A percentile compares a stretch with the other conserved stretches of the same genome.
phyloP scores from a whole-genome alignment of 1,140 invertebrate species.

The Magallana angulata region DNA sequence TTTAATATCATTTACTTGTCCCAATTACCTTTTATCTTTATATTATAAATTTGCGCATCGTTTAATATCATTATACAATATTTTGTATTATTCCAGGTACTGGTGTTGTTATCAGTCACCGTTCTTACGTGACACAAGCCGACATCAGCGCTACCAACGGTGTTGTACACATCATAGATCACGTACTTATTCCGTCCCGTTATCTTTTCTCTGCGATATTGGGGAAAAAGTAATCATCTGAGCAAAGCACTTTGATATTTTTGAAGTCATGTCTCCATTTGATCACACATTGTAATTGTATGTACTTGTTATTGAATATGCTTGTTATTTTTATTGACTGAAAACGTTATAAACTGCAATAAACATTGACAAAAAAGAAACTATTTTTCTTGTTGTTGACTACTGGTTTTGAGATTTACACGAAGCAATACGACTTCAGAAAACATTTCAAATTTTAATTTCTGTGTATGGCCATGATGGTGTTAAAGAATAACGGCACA shows the following conservation, averaged over 20 bases:
- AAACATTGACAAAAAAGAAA: too few relatives aligned
- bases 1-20: not conserved
- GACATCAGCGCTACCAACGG: constrained; percentile 90
- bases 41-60: too few relatives aligned
- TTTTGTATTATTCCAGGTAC: constrained; percentile 12
- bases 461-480: too few relatives aligned
- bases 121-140: constrained; percentile 87
- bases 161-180: constrained; percentile 90
- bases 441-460: too few relatives aligned
- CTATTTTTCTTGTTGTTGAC: too few relatives aligned
- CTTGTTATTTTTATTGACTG: not conserved
- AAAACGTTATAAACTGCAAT: too few relatives aligned
- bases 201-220: not conserved
- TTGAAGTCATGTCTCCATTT: not conserved
- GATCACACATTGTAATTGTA: not conserved
- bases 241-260: not conserved
- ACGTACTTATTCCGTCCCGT: constrained; percentile 88
- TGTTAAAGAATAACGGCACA: too few relatives aligned
- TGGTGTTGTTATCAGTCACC: constrained; percentile 80
- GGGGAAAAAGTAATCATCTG: constrained; percentile 50
- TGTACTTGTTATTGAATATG: not conserved
- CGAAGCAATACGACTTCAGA: too few relatives aligned
- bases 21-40: too few relatives aligned
- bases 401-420: too few relatives aligned
- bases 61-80: too few relatives aligned